Evolutionary conservation across 2,113 vertebrate species (phyloP).

Genomic region (Rynchops niger): DNA sequence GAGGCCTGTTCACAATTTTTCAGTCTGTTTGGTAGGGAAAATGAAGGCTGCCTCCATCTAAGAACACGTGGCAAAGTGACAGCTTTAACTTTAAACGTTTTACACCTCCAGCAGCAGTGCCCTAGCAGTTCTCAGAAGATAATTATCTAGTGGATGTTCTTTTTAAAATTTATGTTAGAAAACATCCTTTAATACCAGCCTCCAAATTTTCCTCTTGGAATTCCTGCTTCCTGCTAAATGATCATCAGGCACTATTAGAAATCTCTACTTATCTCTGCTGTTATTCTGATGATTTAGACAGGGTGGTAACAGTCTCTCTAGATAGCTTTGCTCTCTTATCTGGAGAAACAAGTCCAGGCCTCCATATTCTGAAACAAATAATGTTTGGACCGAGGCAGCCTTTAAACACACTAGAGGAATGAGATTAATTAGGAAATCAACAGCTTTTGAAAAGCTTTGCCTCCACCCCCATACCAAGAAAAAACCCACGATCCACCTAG

Average conservation of each 20-base stretch:
- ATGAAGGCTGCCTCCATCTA: background rate
- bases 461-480: background rate
- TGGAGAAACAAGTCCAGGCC: background rate
- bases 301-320: background rate
- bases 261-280: background rate
- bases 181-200: background rate
- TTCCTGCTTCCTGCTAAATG: background rate
- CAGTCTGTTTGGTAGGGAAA: background rate
- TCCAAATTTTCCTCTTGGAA: background rate
- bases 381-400: background rate
- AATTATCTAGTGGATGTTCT: background rate
- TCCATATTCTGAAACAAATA: background rate
- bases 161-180: background rate
- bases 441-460: background rate
- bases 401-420: background rate
- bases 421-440: conserved; percentile 12
- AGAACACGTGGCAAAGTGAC: background rate
- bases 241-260: background rate
- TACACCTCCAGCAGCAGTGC: background rate
- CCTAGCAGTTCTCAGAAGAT: background rate
- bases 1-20: background rate
- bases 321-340: background rate
- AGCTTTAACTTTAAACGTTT: background rate
- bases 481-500: background rate
- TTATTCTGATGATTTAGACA: background rate